Base-by-base conservation (phyloP, 2,797 vertebrate species). In the Borostomias antarcticus region DNA sequence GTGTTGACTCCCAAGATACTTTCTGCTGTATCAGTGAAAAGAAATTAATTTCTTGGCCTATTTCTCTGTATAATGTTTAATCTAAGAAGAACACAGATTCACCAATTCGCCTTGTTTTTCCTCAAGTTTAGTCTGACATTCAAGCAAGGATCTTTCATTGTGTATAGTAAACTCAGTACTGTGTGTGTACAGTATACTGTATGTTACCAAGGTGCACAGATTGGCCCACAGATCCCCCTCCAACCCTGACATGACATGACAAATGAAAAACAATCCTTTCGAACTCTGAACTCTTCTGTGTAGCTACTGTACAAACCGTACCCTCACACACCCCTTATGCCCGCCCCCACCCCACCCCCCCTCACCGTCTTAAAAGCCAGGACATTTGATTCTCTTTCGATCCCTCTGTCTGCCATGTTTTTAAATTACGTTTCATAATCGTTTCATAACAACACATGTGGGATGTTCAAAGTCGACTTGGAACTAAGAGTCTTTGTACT, bases 401-500 rank as follows among this genome's bases (percentile, higher is more conserved):
- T 51, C 8, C 8, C 1, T 21, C n/a, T 15, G 17, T 15, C 59
- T 62, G 15, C 62, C 72, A 73, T 54, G 53, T n/a, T 58, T 59
- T 58, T 61, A n/a, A n/a, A 45, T 37, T 48, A 19, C 28, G 72
- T 74, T 78, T 66, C 58, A 45, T 75, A 73, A 76, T 62, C 57
- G 51, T 45, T 45, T 11, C 13, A n/a, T n/a, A n/a, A n/a, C n/a
- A n/a, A n/a, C n/a, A n/a, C n/a, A n/a, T n/a, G n/a, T n/a, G n/a
- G n/a, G n/a, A n/a, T n/a, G 33, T 40, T 57, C 30, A 33, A 40
- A 15, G 15, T 19, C 21, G 25, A 28, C 11, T 15, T 5, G 51
- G 30, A n/a, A n/a, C n/a, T n/a, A n/a, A n/a, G n/a, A n/a, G n/a
- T n/a, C n/a, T n/a, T n/a, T n/a, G n/a, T n/a, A n/a, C n/a, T n/a